These are phyloP conservation scores for Ditula angustiorana DNA, from an alignment of 2,888 invertebrate species.

Conservation along the genomic window DNA sequence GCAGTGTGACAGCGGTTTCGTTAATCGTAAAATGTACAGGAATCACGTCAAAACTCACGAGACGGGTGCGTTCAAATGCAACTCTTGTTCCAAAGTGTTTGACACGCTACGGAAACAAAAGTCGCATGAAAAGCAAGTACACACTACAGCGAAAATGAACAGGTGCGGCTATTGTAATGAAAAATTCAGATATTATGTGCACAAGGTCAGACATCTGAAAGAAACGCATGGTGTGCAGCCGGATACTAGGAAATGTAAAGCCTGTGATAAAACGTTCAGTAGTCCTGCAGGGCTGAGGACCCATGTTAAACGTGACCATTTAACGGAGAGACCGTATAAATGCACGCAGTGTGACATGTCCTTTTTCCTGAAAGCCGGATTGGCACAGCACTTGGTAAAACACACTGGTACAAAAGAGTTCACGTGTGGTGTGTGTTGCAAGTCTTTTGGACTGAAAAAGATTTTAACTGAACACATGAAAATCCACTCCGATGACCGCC, in stretches of 20 bases:
- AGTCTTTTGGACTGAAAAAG: conserved; percentile 55
- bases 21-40: conserved; percentile 58
- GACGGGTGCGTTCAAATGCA: conserved; percentile 48
- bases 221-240: conserved; percentile 58
- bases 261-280: conserved; percentile 28
- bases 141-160: conserved; percentile 55
- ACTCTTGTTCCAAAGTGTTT: conserved; percentile 49
- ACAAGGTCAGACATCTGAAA: conserved; percentile 59
- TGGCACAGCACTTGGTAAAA: conserved; percentile 56
- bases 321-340: conserved; percentile 61
- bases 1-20: conserved; percentile 58
- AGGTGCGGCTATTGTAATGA: conserved; percentile 66
- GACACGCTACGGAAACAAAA: conserved; percentile 46
- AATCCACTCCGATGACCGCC: conserved; percentile 47
- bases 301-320: conserved; percentile 47
- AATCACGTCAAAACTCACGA: conserved; percentile 48
- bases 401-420: conserved; percentile 54
- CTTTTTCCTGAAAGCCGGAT: conserved; percentile 58
- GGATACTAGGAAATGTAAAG: conserved; percentile 16
- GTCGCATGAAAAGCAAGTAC: conserved; percentile 61
- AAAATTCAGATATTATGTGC: conserved; percentile 60
- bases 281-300: conserved; percentile 11
- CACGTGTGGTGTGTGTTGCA: conserved; percentile 57
- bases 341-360: conserved; percentile 62
- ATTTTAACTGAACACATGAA: conserved; percentile 58